These are phyloP conservation scores for Epirrhoe alternata DNA, from an alignment of 2,888 invertebrate species.

Conservation along the genomic window DNA sequence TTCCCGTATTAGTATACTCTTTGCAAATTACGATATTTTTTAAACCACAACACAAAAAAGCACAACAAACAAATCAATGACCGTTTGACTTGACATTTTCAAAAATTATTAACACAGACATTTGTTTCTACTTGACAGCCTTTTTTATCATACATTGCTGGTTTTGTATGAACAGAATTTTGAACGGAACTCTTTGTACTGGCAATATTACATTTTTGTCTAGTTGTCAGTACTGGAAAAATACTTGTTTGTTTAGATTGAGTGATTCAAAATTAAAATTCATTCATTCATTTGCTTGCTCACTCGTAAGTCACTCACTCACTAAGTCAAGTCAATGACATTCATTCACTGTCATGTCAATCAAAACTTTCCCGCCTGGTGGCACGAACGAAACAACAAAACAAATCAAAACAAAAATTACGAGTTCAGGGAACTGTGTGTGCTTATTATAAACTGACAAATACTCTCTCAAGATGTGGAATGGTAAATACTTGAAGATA, in stretches of 20 bases:
- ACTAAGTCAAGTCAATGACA: too few relatives aligned
- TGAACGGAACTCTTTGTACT: neutral
- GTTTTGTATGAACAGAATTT: neutral
- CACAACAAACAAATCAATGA: slow-evolving; percentile 15
- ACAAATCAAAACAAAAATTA: too few relatives aligned
- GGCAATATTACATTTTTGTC: slow-evolving; percentile 9
- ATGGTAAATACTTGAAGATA: slow-evolving; percentile 50
- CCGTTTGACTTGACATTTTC: slow-evolving; percentile 9
- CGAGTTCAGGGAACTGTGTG: too few relatives aligned
- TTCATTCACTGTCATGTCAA: too few relatives aligned
- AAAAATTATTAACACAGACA: neutral
- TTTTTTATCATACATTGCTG: neutral
- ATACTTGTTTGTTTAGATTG: neutral
- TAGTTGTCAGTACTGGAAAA: slow-evolving; percentile 6
- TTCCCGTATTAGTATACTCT: neutral
- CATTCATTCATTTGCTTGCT: too few relatives aligned
- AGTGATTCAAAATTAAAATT: neutral
- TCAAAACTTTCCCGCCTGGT: too few relatives aligned
- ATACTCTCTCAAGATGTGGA: slow-evolving; percentile 56
- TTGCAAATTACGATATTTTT: neutral
- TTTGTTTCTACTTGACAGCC: neutral
- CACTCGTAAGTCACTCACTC: too few relatives aligned
- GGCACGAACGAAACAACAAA: too few relatives aligned
- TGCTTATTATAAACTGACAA: neutral
- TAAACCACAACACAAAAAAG: neutral